Evolutionary conservation across 2,888 invertebrate species (phyloP), one percentile per base, ranked within the genome.

Genomic region (Melanargia galathea): DNA sequence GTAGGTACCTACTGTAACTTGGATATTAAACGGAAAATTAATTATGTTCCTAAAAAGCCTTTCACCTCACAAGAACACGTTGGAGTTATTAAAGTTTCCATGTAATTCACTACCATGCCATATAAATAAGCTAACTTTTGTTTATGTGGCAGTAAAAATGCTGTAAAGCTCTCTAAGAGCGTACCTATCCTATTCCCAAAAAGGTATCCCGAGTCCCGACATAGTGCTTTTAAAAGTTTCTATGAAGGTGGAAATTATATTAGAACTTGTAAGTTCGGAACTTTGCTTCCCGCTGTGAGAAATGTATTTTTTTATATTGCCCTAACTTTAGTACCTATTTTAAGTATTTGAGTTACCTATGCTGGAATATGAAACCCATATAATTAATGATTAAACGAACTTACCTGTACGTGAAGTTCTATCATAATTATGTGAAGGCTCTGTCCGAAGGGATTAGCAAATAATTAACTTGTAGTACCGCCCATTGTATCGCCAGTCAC

Each of bases 101-200:
- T 48, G 20, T 63, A 38, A 48, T 58, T 49, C 59, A 59, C 54
- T 35, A 7, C 16, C 33, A 46, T 55, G 35, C 13, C 16, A 40
- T 43, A 57, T 63, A 63, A 60, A 64, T 60, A 49, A 60, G 54
- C 30, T 24, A 60, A 64, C 60, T 64, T 64, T 40, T 63, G 55
- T 59, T 59, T 60, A 64, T 60, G 49, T 33, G 55, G 35, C 51
- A 33, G 24, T 64, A 60, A 64, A 64, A 57, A 59, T 59, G 56
- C 51, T 49, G 51, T 60, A 51, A 60, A 64, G 51, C 45, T 43
- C n/a, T 46, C 11, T 16, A 51, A 20, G 52, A 56, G 56, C 45
- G 46, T 60, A 45, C 45, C 38, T 60, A 45, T 51, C 56, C 60
- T 64, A 64, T 52, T 56, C 45, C 33, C 60, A 26, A 60, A 60